phyloP scores from a whole-genome alignment of 2,113 vertebrate genomes.

The Benitochromis conjunctus region DNA sequence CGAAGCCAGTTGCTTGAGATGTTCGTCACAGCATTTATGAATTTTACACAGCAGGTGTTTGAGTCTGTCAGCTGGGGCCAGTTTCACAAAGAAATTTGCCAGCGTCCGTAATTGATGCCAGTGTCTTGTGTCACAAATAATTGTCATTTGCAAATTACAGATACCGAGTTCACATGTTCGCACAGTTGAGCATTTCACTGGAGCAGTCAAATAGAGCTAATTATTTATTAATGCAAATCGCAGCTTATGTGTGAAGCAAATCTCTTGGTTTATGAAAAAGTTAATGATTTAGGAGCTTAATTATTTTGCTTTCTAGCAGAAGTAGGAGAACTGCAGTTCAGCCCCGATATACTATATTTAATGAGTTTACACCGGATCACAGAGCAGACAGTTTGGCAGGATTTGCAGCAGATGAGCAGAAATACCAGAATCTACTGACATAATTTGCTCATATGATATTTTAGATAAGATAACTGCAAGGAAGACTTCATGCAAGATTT shows the following conservation, averaged over 20 bases:
- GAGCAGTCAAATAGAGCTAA: background rate
- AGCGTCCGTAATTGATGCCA: background rate
- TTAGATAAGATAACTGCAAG: rapidly evolving
- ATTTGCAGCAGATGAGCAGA: background rate
- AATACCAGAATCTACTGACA: background rate
- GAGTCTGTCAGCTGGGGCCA: background rate
- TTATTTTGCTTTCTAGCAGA: background rate
- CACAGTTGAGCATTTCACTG: background rate
- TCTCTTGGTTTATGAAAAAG: background rate
- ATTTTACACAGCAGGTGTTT: background rate
- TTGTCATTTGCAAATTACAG: background rate
- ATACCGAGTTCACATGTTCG: rapidly evolving
- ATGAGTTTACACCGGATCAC: background rate
- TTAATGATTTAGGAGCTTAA: background rate
- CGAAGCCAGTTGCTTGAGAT: background rate
- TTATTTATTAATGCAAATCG: background rate
- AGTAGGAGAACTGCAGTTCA: background rate
- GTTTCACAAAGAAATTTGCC: background rate
- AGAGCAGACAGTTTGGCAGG: background rate
- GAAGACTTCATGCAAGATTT: background rate
- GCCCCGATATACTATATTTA: background rate
- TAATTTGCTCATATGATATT: background rate
- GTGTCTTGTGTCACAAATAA: background rate
- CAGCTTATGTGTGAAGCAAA: background rate
- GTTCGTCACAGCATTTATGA: background rate